phyloP scores from a whole-genome alignment of 2,113 vertebrate genomes.

The Larimichthys crocea region DNA sequence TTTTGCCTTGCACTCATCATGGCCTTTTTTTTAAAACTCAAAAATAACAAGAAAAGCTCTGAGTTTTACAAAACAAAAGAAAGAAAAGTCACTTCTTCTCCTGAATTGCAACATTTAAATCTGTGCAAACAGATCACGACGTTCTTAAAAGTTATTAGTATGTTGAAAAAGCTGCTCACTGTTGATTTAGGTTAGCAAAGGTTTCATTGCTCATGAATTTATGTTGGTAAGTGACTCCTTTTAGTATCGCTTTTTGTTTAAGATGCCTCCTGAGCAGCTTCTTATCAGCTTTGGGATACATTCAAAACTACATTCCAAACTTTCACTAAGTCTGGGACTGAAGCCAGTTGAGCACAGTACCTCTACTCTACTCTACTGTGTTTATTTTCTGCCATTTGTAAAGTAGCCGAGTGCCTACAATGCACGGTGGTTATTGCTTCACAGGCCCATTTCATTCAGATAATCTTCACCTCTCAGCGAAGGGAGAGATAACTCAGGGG shows the following conservation, averaged over 20 bases:
- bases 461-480: slow-evolving; percentile 80
- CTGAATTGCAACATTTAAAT: background rate
- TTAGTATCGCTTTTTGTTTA: slow-evolving; percentile 49
- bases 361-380: slow-evolving; percentile 60
- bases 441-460: slow-evolving; percentile 77
- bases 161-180: background rate
- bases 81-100: background rate
- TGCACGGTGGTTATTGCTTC: slow-evolving; percentile 80
- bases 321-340: slow-evolving; percentile 63
- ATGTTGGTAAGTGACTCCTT: slow-evolving; percentile 52
- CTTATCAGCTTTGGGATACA: slow-evolving; percentile 69
- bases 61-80: background rate
- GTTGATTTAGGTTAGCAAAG: slow-evolving; percentile 6
- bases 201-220: slow-evolving; percentile 37
- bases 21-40: background rate
- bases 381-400: slow-evolving; percentile 68
- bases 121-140: background rate
- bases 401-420: slow-evolving; percentile 77
- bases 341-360: slow-evolving; percentile 65
- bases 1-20: background rate
- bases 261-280: slow-evolving; percentile 58
- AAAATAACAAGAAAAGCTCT: background rate
- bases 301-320: slow-evolving; percentile 72
- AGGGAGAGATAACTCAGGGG: slow-evolving; percentile 76
- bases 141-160: background rate